phyloP scores from a whole-genome alignment of 2,888 invertebrate species.

The Epinotia demarniana region DNA sequence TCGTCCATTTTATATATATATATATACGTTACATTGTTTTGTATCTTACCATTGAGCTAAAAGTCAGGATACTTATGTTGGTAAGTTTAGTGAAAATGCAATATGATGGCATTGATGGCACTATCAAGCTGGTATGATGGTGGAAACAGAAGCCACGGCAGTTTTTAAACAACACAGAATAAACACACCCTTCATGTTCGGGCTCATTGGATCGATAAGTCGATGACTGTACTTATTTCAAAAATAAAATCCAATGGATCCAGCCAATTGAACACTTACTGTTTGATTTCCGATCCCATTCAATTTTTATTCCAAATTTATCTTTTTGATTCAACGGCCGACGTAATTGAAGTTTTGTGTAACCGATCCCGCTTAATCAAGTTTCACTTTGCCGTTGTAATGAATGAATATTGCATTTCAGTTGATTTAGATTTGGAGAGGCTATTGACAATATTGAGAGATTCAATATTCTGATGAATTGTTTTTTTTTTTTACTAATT shows the following conservation, averaged over 20 bases:
- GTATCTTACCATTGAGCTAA: too few species aligned
- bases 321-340: slow-evolving; percentile 30
- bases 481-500: neutral
- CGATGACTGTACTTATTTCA: too few species aligned
- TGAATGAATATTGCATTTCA: slow-evolving; percentile 2
- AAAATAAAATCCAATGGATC: slow-evolving; percentile 11
- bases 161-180: too few species aligned
- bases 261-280: slow-evolving; percentile 43
- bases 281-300: slow-evolving; percentile 46
- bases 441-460: neutral
- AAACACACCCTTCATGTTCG: too few species aligned
- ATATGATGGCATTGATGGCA: too few species aligned
- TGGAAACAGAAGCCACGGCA: too few species aligned
- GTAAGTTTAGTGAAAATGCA: too few species aligned
- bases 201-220: too few species aligned
- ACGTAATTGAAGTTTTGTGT: slow-evolving; percentile 28
- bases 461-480: neutral
- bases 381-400: neutral
- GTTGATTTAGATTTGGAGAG: neutral
- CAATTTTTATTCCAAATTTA: slow-evolving; percentile 36
- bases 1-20: too few species aligned
- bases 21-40: too few species aligned
- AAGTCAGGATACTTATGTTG: too few species aligned
- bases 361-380: slow-evolving; percentile 21
- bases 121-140: too few species aligned